A percentile compares a stretch with the other conserved stretches of the same genome.
phyloP scores from a whole-genome alignment of 2,888 invertebrate species.

The Ptilodon capucinus region DNA sequence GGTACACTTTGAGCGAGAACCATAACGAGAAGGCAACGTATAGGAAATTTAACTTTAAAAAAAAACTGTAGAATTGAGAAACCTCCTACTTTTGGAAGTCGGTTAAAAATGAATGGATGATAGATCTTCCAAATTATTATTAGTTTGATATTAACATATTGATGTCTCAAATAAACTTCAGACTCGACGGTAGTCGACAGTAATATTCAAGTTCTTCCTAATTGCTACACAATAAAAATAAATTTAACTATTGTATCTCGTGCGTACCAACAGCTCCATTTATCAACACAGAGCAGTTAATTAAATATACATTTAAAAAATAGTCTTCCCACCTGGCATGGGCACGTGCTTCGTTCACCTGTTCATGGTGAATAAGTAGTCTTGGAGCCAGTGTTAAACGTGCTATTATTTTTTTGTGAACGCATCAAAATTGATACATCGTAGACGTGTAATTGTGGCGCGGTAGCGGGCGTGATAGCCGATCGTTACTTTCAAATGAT shows the following conservation, averaged over 20 bases:
- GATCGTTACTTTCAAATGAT: slow-evolving; percentile 23
- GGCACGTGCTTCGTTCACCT: slow-evolving; percentile 73
- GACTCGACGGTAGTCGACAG: too few relatives aligned
- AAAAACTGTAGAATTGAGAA: too few relatives aligned
- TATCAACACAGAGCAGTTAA: slow-evolving; percentile 38
- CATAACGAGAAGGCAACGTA: too few relatives aligned
- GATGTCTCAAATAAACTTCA: too few relatives aligned
- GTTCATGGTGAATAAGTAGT: slow-evolving; percentile 50
- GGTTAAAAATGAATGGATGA: too few relatives aligned
- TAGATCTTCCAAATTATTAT: too few relatives aligned
- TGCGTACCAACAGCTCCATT: slow-evolving; percentile 10
- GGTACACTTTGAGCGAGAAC: too few relatives aligned
- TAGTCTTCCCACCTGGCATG: slow-evolving; percentile 51
- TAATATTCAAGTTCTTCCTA: background rate
- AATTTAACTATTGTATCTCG: background rate
- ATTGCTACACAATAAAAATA: background rate
- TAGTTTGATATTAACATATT: too few relatives aligned
- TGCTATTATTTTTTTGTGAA: slow-evolving; percentile 49
- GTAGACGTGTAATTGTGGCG: slow-evolving; percentile 25
- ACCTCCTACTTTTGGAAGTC: too few relatives aligned
- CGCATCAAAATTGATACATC: slow-evolving; percentile 33
- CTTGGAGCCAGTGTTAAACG: slow-evolving; percentile 35
- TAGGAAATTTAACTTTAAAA: too few relatives aligned
- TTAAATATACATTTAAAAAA: slow-evolving; percentile 44
- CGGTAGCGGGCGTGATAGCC: slow-evolving; percentile 19